Evolutionary conservation across 2,797 vertebrate genomes (phyloP), one percentile per base, ranked within the genome.

Genomic region (Knipowitschia caucasica): DNA sequence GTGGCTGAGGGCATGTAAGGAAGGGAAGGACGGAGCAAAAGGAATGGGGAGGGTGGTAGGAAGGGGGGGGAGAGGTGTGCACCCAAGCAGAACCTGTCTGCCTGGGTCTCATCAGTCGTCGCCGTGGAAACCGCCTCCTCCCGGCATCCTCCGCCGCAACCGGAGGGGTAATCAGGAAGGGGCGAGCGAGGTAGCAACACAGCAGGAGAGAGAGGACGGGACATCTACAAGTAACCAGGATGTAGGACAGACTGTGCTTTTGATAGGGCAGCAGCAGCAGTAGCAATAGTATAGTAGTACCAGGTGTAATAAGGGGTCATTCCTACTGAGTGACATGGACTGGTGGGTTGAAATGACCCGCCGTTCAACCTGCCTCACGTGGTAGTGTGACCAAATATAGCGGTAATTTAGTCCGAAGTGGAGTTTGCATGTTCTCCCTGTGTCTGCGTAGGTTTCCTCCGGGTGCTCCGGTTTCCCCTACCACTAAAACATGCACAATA

Each of bases 81-180:
- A 84, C 64, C 77, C 75, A 73, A 87, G 83, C 82, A 87, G 71
- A 89, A 84, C 85, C 81, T 86, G 84, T 87, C 86, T 82, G 63
- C 53, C 86, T 87, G 80, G 80, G 83, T 87, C 86, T 86, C 86
- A 88, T 90, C 87, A 87, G 79, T 68, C 72, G 79, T 85, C 79
- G 77, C 84, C 60, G 79, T 84, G 86, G 84, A 85, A 84, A 86
- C 83, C 62, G 72, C 68, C 75, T 77, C 70, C 36, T 49, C 44
- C 27, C 45, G 75, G 68, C 76, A 70, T 62, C 60, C 56, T 58
- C 61, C 69, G 64, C 65, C 61, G 61, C 24, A 69, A 71, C 69
- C 68, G 59, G 73, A 46, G 75, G 77, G 77, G 69, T 76, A 80
- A 82, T 79, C 66, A 80, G 73, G 67, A 67, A 65, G 75, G 59